Percentiles rank a stretch among this genome's conserved stretches.
Evolutionary conservation across 2,888 invertebrate genomes (phyloP).

Genomic region (Calameuta idolon): DNA sequence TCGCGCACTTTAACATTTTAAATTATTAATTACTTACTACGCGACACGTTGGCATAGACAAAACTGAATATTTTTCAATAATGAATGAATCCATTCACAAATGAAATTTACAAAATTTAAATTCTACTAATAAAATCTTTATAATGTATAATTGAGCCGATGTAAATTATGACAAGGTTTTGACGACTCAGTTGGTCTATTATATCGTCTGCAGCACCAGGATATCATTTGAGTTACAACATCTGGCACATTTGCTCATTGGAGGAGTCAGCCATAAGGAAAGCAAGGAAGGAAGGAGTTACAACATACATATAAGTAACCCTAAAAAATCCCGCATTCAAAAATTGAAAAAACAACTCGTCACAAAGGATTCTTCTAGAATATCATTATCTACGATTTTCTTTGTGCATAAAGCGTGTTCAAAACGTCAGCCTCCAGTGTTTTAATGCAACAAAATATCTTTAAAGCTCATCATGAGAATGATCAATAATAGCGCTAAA

Average conservation of each 20-base stretch:
- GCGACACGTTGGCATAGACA: background rate
- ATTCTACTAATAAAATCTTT: background rate
- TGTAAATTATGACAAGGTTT: background rate
- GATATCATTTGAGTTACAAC: background rate
- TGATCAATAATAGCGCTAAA: constrained; percentile 33
- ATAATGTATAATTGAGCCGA: background rate
- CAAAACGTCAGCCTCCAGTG: background rate
- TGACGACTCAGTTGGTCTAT: background rate
- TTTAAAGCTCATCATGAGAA: constrained; percentile 45
- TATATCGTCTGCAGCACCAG: background rate
- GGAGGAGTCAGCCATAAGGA: too few species aligned
- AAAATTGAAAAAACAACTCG: background rate
- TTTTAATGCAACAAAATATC: background rate
- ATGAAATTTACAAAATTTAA: background rate
- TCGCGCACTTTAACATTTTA: background rate
- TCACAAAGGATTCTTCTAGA: background rate
- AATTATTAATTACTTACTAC: background rate
- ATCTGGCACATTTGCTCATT: too few species aligned
- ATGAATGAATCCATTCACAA: background rate
- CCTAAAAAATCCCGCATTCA: background rate
- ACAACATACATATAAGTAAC: background rate
- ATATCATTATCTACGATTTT: background rate
- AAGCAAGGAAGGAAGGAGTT: too few species aligned
- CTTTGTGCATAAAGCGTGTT: background rate
- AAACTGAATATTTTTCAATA: background rate